phyloP scores from a whole-genome alignment of 1,140 invertebrate genomes.

The Helicoverpa zea region DNA sequence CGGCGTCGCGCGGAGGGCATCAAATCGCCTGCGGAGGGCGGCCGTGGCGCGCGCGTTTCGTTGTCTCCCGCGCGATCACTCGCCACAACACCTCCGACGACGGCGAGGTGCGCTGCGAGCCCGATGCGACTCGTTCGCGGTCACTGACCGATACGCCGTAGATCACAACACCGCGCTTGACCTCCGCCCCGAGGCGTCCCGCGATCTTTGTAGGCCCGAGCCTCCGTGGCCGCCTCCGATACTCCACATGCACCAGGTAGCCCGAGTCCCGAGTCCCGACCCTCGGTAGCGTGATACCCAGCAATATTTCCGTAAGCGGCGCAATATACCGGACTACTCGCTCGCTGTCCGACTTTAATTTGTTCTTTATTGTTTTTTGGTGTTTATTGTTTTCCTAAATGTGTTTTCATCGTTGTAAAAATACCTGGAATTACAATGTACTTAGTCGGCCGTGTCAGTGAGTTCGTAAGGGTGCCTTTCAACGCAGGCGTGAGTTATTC shows the following conservation, averaged over 20 bases:
- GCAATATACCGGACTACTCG: conserved; percentile 63
- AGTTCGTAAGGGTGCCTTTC: conserved; percentile 44
- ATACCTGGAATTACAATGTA: conserved; percentile 38
- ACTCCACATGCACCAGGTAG: conserved; percentile 70
- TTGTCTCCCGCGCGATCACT: conserved; percentile 71
- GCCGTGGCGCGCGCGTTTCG: conserved; percentile 75
- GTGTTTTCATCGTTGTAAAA: conserved; percentile 69
- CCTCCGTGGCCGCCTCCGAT: conserved; percentile 50
- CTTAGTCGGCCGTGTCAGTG: conserved; percentile 46
- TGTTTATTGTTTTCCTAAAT: conserved; percentile 81
- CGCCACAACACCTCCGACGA: conserved; percentile 72
- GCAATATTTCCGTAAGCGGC: conserved; percentile 70
- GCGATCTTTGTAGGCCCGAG: conserved; percentile 37
- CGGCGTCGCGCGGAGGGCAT: conserved; percentile 80
- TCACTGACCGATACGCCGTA: conserved; percentile 76
- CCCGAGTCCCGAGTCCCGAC: conserved; percentile 53
- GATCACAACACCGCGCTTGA: conserved; percentile 59
- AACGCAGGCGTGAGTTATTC: conserved; percentile 56
- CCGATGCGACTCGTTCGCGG: conserved; percentile 66
- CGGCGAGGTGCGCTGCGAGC: conserved; percentile 70
- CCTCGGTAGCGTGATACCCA: conserved; percentile 75
- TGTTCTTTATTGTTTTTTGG: conserved; percentile 81
- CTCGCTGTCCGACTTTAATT: conserved; percentile 79
- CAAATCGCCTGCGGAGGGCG: conserved; percentile 83
- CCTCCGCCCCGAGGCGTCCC: conserved; percentile 62